These are phyloP conservation scores for Heliopora coerulea DNA, from an alignment of 92 coral and sea anemone genomes.

Conservation along the genomic window DNA sequence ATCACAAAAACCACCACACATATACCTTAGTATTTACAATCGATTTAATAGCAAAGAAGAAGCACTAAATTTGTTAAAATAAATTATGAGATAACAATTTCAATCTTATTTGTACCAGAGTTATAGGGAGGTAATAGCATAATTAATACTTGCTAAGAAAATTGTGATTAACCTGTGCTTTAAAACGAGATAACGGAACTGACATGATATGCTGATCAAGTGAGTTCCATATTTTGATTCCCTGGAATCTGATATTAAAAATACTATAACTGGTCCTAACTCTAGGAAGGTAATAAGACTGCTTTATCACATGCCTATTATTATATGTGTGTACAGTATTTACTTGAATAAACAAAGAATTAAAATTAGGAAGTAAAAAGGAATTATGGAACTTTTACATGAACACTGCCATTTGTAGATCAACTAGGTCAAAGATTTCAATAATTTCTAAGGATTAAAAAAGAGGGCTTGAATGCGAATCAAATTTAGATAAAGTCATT, in stretches of 20 bases:
- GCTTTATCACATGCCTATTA: slow-evolving; percentile 16
- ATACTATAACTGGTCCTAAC: slow-evolving; percentile 23
- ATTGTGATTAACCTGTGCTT: too few relatives aligned
- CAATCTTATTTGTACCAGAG: too few relatives aligned
- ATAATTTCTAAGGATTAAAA: slow-evolving; percentile 10
- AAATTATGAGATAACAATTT: too few relatives aligned
- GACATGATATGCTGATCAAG: too few relatives aligned
- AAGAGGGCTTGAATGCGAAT: slow-evolving; percentile 51
- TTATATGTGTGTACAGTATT: slow-evolving; percentile 30
- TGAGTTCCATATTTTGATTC: slow-evolving; percentile 26
- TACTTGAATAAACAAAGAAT: slow-evolving; percentile 25
- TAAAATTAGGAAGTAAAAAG: slow-evolving; percentile 18
- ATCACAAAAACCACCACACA: too few relatives aligned
- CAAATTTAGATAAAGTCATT: slow-evolving; percentile 50
- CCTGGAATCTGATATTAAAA: slow-evolving; percentile 11
- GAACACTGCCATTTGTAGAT: neutral
- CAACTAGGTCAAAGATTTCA: neutral
- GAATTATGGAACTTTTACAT: slow-evolving; percentile 20
- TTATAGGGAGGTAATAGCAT: too few relatives aligned
- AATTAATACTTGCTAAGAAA: too few relatives aligned
- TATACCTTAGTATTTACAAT: too few relatives aligned
- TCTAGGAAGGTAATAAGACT: slow-evolving; percentile 35
- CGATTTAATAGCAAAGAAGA: too few relatives aligned
- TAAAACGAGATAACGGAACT: too few relatives aligned
- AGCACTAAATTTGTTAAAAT: too few relatives aligned